Conservation (phyloP, 2,888 invertebrate species). For the Ommatoiulus sabulosus region DNA sequence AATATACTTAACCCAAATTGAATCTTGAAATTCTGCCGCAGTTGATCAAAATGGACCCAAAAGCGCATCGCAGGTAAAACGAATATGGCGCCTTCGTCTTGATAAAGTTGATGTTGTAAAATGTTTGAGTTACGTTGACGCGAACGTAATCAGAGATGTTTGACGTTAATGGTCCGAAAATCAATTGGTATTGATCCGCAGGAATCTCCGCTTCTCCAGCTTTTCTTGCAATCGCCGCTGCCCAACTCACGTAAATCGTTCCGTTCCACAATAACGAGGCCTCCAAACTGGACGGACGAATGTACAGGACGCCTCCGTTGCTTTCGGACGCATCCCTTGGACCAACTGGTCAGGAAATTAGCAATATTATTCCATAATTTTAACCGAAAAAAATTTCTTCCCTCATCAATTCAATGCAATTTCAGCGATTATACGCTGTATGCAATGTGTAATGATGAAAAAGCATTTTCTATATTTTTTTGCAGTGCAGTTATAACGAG, state of each 20-base stretch:
- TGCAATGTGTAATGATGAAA: too few relatives aligned
- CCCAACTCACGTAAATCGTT: constrained; percentile 21
- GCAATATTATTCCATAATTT: not conserved
- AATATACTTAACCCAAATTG: constrained; percentile 42
- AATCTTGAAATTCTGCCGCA: constrained; percentile 45
- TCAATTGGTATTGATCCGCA: constrained; percentile 53
- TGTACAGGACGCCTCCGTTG: constrained; percentile 52
- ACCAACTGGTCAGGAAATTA: constrained; percentile 50
- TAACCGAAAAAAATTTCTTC: not conserved
- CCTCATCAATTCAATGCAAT: not conserved
- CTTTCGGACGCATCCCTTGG: constrained; percentile 44
- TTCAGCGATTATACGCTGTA: too few relatives aligned
- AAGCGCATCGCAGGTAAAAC: constrained; percentile 44
- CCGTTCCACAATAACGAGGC: constrained; percentile 50
- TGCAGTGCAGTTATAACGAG: too few relatives aligned
- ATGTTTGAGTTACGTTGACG: constrained; percentile 50
- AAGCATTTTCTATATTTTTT: too few relatives aligned
- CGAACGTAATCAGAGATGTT: not conserved
- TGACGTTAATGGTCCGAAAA: constrained; percentile 31
- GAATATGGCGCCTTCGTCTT: constrained; percentile 10
- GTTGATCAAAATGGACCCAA: constrained; percentile 31
- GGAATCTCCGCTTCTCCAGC: not conserved
- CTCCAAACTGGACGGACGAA: constrained; percentile 25
- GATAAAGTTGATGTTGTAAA: constrained; percentile 21
- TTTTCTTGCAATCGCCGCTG: constrained; percentile 8